phyloP scores from a whole-genome alignment of 2,888 invertebrate species.

The Fragum whitleyi region DNA sequence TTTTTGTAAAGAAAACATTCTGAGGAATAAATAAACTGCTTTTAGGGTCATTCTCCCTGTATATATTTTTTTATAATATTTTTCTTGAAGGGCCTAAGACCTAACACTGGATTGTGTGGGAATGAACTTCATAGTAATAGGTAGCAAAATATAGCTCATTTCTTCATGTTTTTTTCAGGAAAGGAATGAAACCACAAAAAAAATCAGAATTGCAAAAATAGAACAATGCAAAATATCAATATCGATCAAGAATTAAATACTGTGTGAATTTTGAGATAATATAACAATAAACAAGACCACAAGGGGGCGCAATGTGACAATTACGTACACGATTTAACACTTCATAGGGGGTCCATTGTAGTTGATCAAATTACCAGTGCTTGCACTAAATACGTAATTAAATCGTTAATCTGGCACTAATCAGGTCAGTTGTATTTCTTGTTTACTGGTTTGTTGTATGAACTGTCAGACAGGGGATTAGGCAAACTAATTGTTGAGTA shows the following conservation, averaged over 20 bases:
- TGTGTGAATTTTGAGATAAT: neutral
- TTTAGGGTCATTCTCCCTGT: too few relatives aligned
- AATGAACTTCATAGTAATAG: too few relatives aligned
- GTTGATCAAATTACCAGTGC: conserved; percentile 3
- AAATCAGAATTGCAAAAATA: conserved; percentile 15
- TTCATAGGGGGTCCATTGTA: conserved; percentile 12
- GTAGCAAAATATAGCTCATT: too few relatives aligned
- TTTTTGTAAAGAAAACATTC: too few relatives aligned
- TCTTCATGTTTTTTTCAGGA: neutral
- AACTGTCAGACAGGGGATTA: conserved; percentile 29
- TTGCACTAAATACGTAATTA: conserved; percentile 19
- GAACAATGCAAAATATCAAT: neutral
- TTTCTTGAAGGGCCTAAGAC: too few relatives aligned
- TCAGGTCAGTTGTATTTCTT: neutral
- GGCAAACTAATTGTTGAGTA: too few relatives aligned
- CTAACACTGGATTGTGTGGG: too few relatives aligned
- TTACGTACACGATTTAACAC: neutral
- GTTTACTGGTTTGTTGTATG: neutral
- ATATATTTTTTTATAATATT: too few relatives aligned
- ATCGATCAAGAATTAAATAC: conserved; percentile 6
- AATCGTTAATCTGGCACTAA: conserved; percentile 48
- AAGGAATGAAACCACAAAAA: neutral
- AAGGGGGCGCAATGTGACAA: neutral
- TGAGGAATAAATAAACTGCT: too few relatives aligned
- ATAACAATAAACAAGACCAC: neutral